phyloP scores from a whole-genome alignment of 1,140 invertebrate species.

The Oryctes rhinoceros region DNA sequence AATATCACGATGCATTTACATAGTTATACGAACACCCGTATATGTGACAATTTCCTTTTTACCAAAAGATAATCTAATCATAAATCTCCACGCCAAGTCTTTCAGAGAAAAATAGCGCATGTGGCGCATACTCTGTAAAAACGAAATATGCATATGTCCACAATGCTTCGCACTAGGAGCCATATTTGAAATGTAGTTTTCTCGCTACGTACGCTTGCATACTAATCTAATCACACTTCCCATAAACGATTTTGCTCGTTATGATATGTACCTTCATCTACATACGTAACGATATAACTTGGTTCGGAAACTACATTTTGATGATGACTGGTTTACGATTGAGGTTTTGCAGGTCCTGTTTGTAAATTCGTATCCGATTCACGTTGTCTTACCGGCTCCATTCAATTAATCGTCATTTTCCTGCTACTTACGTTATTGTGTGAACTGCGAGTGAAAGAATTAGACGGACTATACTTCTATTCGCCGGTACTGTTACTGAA shows the following conservation, averaged over 20 bases:
- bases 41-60: no score
- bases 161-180: not conserved
- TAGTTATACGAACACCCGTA: no score
- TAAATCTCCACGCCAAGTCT: no score
- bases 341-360: not conserved
- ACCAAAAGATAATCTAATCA: no score
- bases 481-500: no score
- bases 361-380: not conserved
- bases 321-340: not conserved
- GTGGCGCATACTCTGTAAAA: not conserved
- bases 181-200: not conserved
- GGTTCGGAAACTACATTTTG: not conserved
- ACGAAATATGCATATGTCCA: not conserved
- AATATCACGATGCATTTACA: not conserved
- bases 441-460: no score
- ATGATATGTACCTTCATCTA: slow-evolving; percentile 5
- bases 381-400: not conserved
- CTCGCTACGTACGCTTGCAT: not conserved
- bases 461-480: no score
- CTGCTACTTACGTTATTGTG: no score
- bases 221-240: slow-evolving; percentile 5
- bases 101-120: not conserved
- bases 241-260: slow-evolving; percentile 3
- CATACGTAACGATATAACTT: slow-evolving; percentile 5
- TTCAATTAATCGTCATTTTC: no score